Evolutionary conservation across 37 sponge, comb jelly and placozoan species (phyloP).

Genomic region (Diacarnus erythraeanus): DNA sequence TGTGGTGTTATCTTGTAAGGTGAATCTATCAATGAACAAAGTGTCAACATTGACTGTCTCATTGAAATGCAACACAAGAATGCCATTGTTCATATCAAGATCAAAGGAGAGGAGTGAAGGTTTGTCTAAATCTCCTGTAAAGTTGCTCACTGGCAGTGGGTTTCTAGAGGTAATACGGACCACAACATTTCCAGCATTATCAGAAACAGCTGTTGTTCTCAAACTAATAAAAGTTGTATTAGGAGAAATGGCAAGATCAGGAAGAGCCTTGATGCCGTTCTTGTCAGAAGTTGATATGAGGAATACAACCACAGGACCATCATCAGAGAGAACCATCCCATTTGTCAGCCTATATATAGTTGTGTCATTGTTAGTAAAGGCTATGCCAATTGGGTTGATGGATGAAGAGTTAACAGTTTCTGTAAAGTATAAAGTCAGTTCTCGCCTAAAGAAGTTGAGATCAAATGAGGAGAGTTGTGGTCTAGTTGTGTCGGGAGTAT

Average conservation of each 20-base stretch:
- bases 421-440: slow-evolving; percentile 67
- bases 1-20: slow-evolving; percentile 67
- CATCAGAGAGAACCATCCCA: slow-evolving; percentile 48
- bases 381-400: slow-evolving; percentile 59
- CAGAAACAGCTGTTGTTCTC: slow-evolving; percentile 41
- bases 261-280: slow-evolving; percentile 76
- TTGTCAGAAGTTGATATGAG: slow-evolving; percentile 65
- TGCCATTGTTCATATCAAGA: slow-evolving; percentile 81
- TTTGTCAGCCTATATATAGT: slow-evolving; percentile 65
- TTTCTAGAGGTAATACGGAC: slow-evolving; percentile 11
- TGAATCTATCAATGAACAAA: slow-evolving; percentile 46
- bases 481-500: slow-evolving; percentile 61
- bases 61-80: slow-evolving; percentile 77
- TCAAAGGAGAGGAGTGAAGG: slow-evolving; percentile 77
- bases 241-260: slow-evolving; percentile 55
- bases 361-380: slow-evolving; percentile 47
- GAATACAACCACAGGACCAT: slow-evolving; percentile 53
- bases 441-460: slow-evolving; percentile 56
- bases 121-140: slow-evolving; percentile 62
- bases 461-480: slow-evolving; percentile 66
- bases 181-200: slow-evolving; percentile 76
- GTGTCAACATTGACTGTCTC: slow-evolving; percentile 86
- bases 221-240: slow-evolving; percentile 58
- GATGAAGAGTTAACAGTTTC: slow-evolving; percentile 81
- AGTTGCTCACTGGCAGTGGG: slow-evolving; percentile 57